Conservation (phyloP, 2,113 vertebrate genomes). For the Ascaphus truei region DNA sequence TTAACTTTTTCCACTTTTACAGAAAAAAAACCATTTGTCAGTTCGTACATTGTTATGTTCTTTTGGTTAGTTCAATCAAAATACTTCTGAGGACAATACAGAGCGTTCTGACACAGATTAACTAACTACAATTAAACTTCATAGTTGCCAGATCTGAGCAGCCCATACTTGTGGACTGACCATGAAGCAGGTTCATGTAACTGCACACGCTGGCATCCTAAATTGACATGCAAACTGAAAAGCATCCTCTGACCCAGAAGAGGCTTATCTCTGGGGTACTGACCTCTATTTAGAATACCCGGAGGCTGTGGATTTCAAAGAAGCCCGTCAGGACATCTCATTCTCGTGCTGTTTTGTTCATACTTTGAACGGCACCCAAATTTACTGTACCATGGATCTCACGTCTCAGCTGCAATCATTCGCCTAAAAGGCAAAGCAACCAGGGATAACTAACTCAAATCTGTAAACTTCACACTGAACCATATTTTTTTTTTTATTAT, state of each 20-base stretch:
- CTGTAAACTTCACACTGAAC: no score
- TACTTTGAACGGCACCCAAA: slow-evolving; percentile 17
- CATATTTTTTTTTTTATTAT: neutral
- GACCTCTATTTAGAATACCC: slow-evolving; percentile 13
- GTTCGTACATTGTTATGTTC: no score
- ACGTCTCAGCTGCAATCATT: slow-evolving; percentile 4
- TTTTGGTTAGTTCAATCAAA: no score
- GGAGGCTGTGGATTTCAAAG: slow-evolving; percentile 19
- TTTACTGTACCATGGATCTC: neutral
- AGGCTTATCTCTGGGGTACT: slow-evolving; percentile 13
- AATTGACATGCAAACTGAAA: neutral
- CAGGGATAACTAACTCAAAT: no score
- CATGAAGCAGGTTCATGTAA: neutral
- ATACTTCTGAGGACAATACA: no score
- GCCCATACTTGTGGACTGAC: no score
- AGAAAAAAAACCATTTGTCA: no score
- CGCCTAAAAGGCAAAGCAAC: neutral
- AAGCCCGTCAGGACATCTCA: slow-evolving; percentile 10
- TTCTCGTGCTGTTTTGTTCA: neutral
- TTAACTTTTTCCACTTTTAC: no score
- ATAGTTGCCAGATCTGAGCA: no score
- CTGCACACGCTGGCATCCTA: neutral
- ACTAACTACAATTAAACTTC: no score
- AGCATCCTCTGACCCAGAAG: slow-evolving; percentile 7
- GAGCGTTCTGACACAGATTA: no score